Evolutionary conservation across 2,888 invertebrate species (phyloP), one percentile per base, ranked within the genome.

Genomic region (Pelosia muscerda): DNA sequence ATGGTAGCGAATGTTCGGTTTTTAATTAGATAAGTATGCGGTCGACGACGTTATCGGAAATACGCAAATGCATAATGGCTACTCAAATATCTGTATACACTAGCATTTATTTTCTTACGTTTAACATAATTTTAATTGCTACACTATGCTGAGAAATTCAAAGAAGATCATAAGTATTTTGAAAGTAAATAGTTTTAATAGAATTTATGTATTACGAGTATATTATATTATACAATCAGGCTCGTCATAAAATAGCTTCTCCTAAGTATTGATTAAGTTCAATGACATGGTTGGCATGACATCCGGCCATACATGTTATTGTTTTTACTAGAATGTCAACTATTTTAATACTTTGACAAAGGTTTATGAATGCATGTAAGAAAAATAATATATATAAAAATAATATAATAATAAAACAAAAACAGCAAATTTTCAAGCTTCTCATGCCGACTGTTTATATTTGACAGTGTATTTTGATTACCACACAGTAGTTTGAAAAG

Each of bases 201-300:
- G 6, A 22, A 31, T 23, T 58, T 10, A 15, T 23, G 26, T 25
- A 26, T 15, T 42, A 10, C 34, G 25, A 26, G 19, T 9, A 6
- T 19, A 19, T 22, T 22, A 22, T 11, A 59, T 61, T 34, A 19
- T 49, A n/a, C 49, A 8, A 49, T n/a, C 49, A 9, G 49, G 49
- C n/a, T n/a, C n/a, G 49, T n/a, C 49, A 49, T 49, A 34, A 1
- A 42, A 42, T 42, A 49, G 49, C n/a, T 49, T n/a, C 49, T 49
- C 6, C 23, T 23, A 54, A 23, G 23, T 54, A 67, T 65, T 71
- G 62, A 59, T 74, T 66, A 72, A 75, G 84, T 81, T 81, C 79
- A 82, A 73, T 82, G 83, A 84, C 79, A 81, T 75, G 71, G 68
- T 71, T 71, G 72, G 64, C 72, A 63, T 70, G 72, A 78, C 75